A percentile compares a stretch with the other conserved stretches of the same genome.
phyloP scores from a whole-genome alignment of 2,888 invertebrate species.

The Tuberolachnus salignus region DNA sequence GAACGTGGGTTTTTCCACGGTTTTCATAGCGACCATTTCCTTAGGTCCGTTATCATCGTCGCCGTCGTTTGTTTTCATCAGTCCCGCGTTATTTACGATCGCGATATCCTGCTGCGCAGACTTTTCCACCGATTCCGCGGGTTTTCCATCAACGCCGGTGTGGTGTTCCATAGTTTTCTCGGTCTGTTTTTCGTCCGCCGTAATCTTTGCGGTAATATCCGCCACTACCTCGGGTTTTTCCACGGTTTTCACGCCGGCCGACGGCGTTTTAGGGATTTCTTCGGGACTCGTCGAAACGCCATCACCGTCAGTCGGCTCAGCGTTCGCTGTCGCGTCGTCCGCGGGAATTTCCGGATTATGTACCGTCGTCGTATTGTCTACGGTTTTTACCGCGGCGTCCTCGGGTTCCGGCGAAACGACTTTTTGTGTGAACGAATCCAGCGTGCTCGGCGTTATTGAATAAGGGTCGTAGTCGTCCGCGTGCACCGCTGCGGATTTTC shows the following conservation, averaged over 20 bases:
- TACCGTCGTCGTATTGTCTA: not conserved
- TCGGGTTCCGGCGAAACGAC: not conserved
- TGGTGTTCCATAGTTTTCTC: not conserved
- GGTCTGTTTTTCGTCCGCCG: not conserved
- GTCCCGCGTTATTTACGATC: not conserved
- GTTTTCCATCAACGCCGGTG: not conserved
- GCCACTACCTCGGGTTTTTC: not conserved
- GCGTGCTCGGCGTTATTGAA: constrained; percentile 11
- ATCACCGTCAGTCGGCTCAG: not conserved
- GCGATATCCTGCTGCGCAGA: not conserved
- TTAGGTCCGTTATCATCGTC: not conserved
- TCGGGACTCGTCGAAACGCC: not conserved
- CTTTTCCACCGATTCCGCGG: not conserved
- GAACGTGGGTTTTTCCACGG: not conserved
- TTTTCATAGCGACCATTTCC: constrained; percentile 8
- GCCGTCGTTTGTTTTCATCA: not conserved
- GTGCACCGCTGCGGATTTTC: not conserved
- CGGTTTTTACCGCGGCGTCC: not conserved
- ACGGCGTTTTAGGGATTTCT: not conserved
- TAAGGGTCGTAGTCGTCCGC: not conserved
- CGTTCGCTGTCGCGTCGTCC: not conserved
- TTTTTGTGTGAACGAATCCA: not conserved
- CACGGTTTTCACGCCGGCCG: not conserved
- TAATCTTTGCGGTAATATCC: not conserved
- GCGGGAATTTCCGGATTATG: not conserved